Conservation (phyloP, 2,113 vertebrate species). For the Ptychochromis oligacanthus region DNA sequence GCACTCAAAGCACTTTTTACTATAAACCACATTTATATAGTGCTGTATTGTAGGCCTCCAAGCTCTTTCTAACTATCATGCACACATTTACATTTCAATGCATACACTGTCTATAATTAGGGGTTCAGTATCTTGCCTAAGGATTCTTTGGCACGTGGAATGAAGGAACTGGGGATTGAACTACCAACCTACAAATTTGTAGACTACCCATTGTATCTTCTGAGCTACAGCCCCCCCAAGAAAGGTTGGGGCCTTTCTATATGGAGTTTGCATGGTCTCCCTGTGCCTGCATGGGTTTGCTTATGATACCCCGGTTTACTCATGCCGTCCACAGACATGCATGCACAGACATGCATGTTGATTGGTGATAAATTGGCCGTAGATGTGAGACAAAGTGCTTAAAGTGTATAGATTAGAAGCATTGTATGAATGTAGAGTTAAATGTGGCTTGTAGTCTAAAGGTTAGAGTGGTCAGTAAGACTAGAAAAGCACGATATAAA, state of each 20-base stretch:
- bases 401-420: background rate
- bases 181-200: background rate
- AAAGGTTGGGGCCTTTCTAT: background rate
- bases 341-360: background rate
- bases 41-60: too few relatives aligned
- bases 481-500: background rate
- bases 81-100: too few relatives aligned
- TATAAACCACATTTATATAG: too few relatives aligned
- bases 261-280: background rate
- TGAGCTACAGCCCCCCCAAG: background rate
- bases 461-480: background rate
- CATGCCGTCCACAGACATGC: background rate
- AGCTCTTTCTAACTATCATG: too few relatives aligned
- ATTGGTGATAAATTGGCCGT: background rate
- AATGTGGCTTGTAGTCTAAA: background rate
- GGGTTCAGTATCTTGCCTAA: background rate
- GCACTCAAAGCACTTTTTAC: too few relatives aligned
- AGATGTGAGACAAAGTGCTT: background rate
- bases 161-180: accelerated
- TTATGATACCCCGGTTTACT: background rate
- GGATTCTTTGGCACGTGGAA: background rate
- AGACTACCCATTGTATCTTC: background rate
- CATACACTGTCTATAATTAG: background rate
- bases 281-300: background rate
- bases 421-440: background rate